A percentile compares a stretch with the other conserved stretches of the same genome.
Conservation (phyloP, 2,113 vertebrate genomes). For the Neoarius graeffei region DNA sequence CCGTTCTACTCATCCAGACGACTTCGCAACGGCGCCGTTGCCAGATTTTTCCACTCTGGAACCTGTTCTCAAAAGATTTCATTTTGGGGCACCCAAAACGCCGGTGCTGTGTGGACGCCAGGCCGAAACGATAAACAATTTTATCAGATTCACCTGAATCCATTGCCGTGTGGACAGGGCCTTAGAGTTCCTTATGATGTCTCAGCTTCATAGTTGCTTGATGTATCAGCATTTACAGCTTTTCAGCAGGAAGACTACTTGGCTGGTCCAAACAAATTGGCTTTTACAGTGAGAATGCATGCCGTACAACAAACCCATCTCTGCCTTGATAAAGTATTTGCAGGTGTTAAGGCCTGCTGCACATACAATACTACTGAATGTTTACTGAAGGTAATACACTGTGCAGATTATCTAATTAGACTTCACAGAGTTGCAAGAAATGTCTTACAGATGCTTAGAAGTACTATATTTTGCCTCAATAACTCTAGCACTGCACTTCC, state of each 20-base stretch:
- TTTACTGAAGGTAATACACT: constrained; percentile 6
- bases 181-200: neutral
- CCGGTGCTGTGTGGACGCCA: too few species aligned
- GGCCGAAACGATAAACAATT: too few species aligned
- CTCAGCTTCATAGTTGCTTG: neutral
- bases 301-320: constrained; percentile 38
- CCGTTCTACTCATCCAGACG: too few species aligned
- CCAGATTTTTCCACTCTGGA: too few species aligned
- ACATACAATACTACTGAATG: constrained; percentile 27
- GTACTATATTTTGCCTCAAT: neutral
- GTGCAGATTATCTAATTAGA: constrained; percentile 5
- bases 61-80: too few species aligned
- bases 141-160: too few species aligned
- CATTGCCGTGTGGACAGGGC: too few species aligned
- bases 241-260: neutral
- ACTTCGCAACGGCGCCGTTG: too few species aligned
- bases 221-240: neutral
- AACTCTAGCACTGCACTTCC: neutral
- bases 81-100: too few species aligned
- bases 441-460: neutral
- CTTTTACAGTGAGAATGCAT: constrained; percentile 24
- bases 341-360: constrained; percentile 52
- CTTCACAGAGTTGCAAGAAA: neutral
- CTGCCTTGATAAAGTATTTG: constrained; percentile 45
- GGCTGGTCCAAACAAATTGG: neutral